Conservation (phyloP, 2,888 invertebrate genomes). For the Chalcis sispes region DNA sequence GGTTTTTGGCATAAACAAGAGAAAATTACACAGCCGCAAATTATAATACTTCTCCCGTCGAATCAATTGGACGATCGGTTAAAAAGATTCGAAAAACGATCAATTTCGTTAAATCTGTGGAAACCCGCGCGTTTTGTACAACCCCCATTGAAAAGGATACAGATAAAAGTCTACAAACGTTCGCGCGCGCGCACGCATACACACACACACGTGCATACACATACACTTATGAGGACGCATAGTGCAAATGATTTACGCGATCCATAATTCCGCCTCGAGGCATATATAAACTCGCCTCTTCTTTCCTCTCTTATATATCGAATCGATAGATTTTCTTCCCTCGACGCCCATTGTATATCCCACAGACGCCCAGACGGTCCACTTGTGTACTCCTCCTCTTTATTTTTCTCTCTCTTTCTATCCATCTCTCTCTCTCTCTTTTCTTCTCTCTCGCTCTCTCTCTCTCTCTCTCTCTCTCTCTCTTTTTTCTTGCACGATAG, state of each 20-base stretch:
- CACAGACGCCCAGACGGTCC: slow-evolving; percentile 24
- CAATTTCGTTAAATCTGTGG: slow-evolving; percentile 17
- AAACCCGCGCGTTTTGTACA: not conserved
- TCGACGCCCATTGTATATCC: slow-evolving; percentile 43
- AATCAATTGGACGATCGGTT: slow-evolving; percentile 16
- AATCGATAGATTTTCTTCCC: slow-evolving; percentile 52
- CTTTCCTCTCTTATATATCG: slow-evolving; percentile 16
- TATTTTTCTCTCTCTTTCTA: not conserved
- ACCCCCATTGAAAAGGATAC: slow-evolving; percentile 23
- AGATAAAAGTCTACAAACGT: slow-evolving; percentile 40
- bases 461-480: slow-evolving; percentile 2
- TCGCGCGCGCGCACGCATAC: not conserved
- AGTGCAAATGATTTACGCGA: slow-evolving; percentile 53
- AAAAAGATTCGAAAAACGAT: slow-evolving; percentile 26
- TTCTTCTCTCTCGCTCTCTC: not conserved
- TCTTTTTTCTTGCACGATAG: slow-evolving; percentile 63
- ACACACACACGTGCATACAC: not conserved
- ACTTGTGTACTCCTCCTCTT: slow-evolving; percentile 18
- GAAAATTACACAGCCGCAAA: too few relatives aligned
- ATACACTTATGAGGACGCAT: not conserved
- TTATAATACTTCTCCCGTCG: too few relatives aligned
- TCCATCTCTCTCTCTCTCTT: not conserved
- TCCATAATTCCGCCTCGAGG: slow-evolving; percentile 45
- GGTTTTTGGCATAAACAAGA: too few relatives aligned
- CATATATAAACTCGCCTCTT: slow-evolving; percentile 5